A percentile compares a stretch with the other conserved stretches of the same genome.
phyloP scores from a whole-genome alignment of 2,113 vertebrate genomes.

The Chloropsis cyanopogon region DNA sequence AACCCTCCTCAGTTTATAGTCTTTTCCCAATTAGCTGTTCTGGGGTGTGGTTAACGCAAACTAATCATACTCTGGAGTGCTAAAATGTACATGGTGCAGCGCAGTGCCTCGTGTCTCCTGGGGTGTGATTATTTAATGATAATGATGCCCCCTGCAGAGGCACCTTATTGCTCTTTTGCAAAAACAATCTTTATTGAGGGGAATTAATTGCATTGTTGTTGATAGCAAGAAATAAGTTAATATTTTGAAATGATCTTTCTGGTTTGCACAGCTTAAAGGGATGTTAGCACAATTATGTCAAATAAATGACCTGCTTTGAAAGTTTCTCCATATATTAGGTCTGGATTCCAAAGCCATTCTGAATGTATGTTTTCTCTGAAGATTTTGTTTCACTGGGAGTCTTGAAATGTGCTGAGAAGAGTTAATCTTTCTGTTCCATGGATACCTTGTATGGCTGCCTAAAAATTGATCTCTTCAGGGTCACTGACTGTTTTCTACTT shows the following conservation, averaged over 20 bases:
- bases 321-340: constrained; percentile 31
- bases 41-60: constrained; percentile 64
- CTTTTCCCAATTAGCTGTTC: constrained; percentile 46
- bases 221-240: constrained; percentile 71
- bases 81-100: constrained; percentile 62
- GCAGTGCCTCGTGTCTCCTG: constrained; percentile 57
- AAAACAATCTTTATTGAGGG: constrained; percentile 72
- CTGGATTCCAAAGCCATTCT: constrained; percentile 26
- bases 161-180: constrained; percentile 73
- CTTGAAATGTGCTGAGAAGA: constrained; percentile 22
- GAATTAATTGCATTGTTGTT: constrained; percentile 76
- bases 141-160: constrained; percentile 71
- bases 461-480: constrained; percentile 52
- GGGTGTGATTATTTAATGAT: constrained; percentile 74
- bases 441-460: constrained; percentile 42
- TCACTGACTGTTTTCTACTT: constrained; percentile 44
- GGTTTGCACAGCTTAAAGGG: constrained; percentile 41
- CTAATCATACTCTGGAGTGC: constrained; percentile 66
- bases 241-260: constrained; percentile 67
- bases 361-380: not conserved
- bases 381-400: constrained; percentile 2
- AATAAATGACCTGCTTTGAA: constrained; percentile 65
- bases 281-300: constrained; percentile 59
- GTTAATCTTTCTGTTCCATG: constrained; percentile 42
- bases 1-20: not conserved